phyloP scores from a whole-genome alignment of 1,140 invertebrate species.

The Heliconius hewitsoni region DNA sequence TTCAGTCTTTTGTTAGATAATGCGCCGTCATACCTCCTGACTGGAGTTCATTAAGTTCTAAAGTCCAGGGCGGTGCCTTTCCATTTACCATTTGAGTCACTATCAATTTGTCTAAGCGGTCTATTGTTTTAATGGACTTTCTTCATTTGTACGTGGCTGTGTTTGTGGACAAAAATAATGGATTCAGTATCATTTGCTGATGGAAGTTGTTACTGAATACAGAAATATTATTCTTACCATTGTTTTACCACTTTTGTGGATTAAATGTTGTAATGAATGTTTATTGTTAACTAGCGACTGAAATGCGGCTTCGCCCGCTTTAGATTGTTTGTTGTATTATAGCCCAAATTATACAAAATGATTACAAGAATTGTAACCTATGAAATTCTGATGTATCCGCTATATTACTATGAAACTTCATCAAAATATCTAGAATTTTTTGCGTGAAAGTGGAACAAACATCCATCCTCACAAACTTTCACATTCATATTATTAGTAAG shows the following conservation, averaged over 20 bases:
- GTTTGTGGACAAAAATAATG: constrained; percentile 31
- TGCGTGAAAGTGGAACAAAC: too few species aligned
- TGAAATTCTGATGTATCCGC: too few species aligned
- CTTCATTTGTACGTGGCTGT: constrained; percentile 33
- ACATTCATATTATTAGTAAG: too few species aligned
- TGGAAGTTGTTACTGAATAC: constrained; percentile 9
- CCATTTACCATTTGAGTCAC: constrained; percentile 48
- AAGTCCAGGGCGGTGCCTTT: constrained; percentile 55
- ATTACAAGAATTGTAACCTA: too few species aligned
- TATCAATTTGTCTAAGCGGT: constrained; percentile 57
- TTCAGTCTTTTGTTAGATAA: constrained; percentile 70
- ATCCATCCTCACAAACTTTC: too few species aligned
- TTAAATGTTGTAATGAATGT: background rate
- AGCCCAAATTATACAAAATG: too few species aligned
- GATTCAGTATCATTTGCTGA: constrained; percentile 26
- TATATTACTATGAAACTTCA: too few species aligned
- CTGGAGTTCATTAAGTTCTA: constrained; percentile 65
- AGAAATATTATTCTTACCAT: background rate
- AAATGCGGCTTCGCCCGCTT: background rate
- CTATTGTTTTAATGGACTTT: constrained; percentile 50
- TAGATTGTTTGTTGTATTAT: too few species aligned
- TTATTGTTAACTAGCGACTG: background rate
- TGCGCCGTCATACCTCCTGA: constrained; percentile 67
- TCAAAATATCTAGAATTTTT: too few species aligned
- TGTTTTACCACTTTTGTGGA: constrained; percentile 3